These are phyloP conservation scores for Acleris cristana DNA, from an alignment of 2,888 invertebrate genomes.

Conservation along the genomic window DNA sequence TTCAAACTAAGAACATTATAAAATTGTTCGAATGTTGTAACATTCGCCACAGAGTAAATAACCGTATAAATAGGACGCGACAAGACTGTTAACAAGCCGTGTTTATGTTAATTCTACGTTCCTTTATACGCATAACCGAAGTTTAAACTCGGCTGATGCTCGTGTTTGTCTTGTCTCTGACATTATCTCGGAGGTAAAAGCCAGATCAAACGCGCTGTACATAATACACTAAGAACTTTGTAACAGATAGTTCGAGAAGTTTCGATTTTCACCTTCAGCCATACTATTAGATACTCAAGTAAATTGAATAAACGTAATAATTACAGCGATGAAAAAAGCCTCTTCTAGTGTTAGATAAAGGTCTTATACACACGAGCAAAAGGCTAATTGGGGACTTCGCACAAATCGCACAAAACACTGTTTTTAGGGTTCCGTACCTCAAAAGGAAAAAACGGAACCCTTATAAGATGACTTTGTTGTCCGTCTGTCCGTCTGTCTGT, in stretches of 20 bases:
- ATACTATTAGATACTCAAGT: background rate
- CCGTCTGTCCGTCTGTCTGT: too few species aligned
- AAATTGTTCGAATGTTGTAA: background rate
- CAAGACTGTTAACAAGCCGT: conserved; percentile 49
- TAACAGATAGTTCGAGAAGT: conserved; percentile 23
- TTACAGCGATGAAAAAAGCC: too few species aligned
- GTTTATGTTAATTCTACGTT: conserved; percentile 61
- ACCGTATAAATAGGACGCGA: conserved; percentile 27
- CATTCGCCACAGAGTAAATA: conserved; percentile 24
- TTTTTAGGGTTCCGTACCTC: too few species aligned
- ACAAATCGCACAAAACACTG: too few species aligned
- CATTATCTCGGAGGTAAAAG: conserved; percentile 31
- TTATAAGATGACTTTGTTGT: too few species aligned
- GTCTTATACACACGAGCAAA: too few species aligned
- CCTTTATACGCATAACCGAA: conserved; percentile 51
- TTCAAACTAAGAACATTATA: conserved; percentile 20
- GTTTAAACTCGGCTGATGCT: conserved; percentile 35
- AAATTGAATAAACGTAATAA: background rate
- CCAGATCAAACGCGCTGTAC: conserved; percentile 28
- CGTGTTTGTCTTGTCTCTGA: conserved; percentile 34
- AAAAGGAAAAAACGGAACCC: too few species aligned
- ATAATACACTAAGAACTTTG: conserved; percentile 29
- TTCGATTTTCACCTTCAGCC: conserved; percentile 25
- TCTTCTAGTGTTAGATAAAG: background rate
- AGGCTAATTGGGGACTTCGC: too few species aligned